Conservation (phyloP, 2,113 vertebrate genomes). For the Athene cunicularia region DNA sequence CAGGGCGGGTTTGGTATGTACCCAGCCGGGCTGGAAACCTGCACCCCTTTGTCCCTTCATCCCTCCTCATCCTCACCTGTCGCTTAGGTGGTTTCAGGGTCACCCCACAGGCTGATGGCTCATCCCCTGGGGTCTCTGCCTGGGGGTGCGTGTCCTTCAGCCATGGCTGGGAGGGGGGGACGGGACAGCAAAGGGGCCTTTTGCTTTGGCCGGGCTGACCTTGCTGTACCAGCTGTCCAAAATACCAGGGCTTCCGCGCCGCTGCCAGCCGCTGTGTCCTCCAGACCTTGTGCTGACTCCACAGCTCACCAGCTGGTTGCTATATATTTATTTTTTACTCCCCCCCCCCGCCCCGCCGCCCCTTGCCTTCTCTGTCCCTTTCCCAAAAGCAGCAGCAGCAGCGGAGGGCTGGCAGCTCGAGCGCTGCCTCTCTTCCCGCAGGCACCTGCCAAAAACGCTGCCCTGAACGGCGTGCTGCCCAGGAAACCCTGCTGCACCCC, state of each 20-base stretch:
- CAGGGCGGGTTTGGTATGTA: neutral
- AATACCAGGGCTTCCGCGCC: neutral
- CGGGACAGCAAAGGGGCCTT: neutral
- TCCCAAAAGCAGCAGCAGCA: neutral
- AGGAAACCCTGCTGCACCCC: neutral
- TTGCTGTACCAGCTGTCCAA: constrained; percentile 54
- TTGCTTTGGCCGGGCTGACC: constrained; percentile 8
- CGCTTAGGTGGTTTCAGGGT: accelerated
- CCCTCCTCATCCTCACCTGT: neutral
- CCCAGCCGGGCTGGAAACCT: neutral
- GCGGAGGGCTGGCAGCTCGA: accelerated
- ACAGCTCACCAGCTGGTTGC: constrained; percentile 63
- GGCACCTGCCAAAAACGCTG: neutral
- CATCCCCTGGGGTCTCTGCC: neutral
- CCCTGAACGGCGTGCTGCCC: accelerated
- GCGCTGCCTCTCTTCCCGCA: neutral
- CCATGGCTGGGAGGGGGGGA: accelerated
- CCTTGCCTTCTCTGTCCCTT: neutral
- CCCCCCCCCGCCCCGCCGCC: neutral
- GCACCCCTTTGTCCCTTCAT: neutral
- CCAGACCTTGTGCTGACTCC: constrained; percentile 54
- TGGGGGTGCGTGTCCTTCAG: neutral
- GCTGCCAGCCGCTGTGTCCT: constrained; percentile 23
- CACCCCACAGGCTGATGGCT: neutral
- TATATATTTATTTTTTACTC: constrained; percentile 44